Evolutionary conservation across 2,113 vertebrate species (phyloP), one percentile per base, ranked within the genome.

Genomic region (Protomyctophum bolini): DNA sequence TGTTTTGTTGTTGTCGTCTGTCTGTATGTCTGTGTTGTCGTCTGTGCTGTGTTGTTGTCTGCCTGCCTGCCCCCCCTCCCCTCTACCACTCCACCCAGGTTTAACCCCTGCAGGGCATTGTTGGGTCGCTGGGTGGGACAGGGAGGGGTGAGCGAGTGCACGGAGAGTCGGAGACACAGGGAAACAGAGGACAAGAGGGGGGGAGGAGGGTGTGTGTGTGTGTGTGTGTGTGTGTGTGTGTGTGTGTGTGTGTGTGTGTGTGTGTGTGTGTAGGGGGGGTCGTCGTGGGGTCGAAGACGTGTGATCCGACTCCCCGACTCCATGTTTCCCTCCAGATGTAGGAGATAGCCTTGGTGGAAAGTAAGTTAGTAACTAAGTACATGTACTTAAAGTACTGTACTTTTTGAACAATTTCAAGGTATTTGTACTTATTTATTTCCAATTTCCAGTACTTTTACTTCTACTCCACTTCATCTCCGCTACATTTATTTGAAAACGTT

Each of bases 41-140:
- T 46, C 46, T 48, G n/a, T 48, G n/a, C 60, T 63, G n/a, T 45
- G 10, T 15, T 28, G 21, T 33, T 48, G 10, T 9, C 45, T 63
- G 12, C 12, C 46, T 48, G 45, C n/a, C 68, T 12, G 41, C 48
- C 41, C 47, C 28, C 29, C 41, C 46, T 12, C 41, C 41, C 58
- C 67, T 57, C 71, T 63, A 45, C 78, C 54, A 50, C 59, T 81
- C 70, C 81, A 83, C 76, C 63, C 10, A 12, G 63, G 28, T 82
- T 89, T 21, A 72, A 84, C 79, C 83, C 77, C 84, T 73, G 84
- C 21, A 21, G 21, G 74, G 33, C 33, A 41, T 67, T 76, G 75
- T 11, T 4, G 70, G 70, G 73, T 41, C 33, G 59, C 80, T 88
- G 83, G 77, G 85, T 88, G 83, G 77, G 85, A 79, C 45, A 54